Evolutionary conservation across 2,888 invertebrate genomes (phyloP).

Genomic region (Aphidoletes aphidimyza): DNA sequence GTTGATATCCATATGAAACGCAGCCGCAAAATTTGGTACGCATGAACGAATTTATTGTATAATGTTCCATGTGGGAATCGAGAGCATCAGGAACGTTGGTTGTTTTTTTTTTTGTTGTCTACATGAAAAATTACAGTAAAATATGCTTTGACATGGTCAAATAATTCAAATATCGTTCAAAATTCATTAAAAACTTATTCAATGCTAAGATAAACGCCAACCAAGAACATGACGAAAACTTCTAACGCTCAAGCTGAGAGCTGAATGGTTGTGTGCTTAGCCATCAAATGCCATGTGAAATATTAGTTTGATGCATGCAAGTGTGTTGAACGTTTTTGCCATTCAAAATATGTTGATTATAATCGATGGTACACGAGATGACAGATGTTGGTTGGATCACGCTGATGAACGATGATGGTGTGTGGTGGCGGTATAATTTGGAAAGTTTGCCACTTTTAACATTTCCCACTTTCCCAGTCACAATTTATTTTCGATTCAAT

Average conservation of each 20-base stretch:
- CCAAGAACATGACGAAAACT: too few species aligned
- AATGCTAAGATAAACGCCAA: too few species aligned
- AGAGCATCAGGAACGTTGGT: too few species aligned
- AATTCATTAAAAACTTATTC: slow-evolving; percentile 25
- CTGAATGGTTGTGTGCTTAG: too few species aligned
- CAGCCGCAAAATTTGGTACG: too few species aligned
- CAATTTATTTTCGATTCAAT: background rate
- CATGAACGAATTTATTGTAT: too few species aligned
- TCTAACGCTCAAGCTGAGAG: too few species aligned
- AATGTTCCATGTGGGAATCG: too few species aligned
- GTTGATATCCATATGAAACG: too few species aligned
- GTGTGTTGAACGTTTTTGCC: background rate
- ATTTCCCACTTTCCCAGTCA: background rate
- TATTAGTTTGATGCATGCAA: too few species aligned
- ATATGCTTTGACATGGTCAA: background rate
- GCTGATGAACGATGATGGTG: slow-evolving; percentile 20
- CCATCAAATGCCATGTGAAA: too few species aligned
- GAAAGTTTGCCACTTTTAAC: background rate
- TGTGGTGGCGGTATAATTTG: slow-evolving; percentile 13
- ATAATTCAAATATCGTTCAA: slow-evolving; percentile 32
- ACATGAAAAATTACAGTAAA: background rate
- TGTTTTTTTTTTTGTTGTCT: too few species aligned
- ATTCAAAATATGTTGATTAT: slow-evolving; percentile 8
- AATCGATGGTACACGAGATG: slow-evolving; percentile 35
- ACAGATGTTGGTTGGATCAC: slow-evolving; percentile 53